Evolutionary conservation across 2,797 vertebrate species (phyloP).

Genomic region (Peromyscus eremicus): DNA sequence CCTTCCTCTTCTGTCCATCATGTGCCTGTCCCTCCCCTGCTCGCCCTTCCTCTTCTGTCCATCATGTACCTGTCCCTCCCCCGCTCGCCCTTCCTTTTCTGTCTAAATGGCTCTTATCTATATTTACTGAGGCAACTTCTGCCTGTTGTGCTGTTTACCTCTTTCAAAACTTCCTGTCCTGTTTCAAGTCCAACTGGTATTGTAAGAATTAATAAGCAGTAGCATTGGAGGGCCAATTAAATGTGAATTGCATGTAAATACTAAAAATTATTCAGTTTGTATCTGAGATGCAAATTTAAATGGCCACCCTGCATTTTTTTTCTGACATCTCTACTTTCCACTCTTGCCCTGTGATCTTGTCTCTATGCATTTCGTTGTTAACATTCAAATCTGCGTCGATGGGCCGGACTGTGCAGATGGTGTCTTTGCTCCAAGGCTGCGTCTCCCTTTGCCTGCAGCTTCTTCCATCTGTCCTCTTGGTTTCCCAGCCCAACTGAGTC

Average conservation of each 20-base stretch:
- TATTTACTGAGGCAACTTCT: background rate
- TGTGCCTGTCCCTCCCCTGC: background rate
- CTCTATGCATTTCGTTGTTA: background rate
- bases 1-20: background rate
- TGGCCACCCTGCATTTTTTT: background rate
- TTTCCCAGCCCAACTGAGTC: background rate
- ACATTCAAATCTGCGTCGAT: background rate
- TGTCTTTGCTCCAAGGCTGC: background rate
- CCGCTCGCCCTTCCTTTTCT: background rate
- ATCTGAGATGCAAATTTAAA: slow-evolving; percentile 44
- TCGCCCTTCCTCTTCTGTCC: background rate
- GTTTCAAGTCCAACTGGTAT: background rate
- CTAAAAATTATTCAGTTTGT: background rate
- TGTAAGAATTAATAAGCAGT: slow-evolving; percentile 10
- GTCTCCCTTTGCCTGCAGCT: background rate
- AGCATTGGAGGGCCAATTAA: background rate
- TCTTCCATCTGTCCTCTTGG: background rate
- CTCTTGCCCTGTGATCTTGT: background rate
- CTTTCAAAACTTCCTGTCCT: background rate
- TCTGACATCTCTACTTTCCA: background rate
- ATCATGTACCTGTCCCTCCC: background rate
- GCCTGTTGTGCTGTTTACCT: background rate
- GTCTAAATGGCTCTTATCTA: background rate
- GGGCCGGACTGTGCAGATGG: background rate
- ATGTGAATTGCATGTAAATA: slow-evolving; percentile 61